phyloP scores from a whole-genome alignment of 2,888 invertebrate species.

The Perdita meconis region DNA sequence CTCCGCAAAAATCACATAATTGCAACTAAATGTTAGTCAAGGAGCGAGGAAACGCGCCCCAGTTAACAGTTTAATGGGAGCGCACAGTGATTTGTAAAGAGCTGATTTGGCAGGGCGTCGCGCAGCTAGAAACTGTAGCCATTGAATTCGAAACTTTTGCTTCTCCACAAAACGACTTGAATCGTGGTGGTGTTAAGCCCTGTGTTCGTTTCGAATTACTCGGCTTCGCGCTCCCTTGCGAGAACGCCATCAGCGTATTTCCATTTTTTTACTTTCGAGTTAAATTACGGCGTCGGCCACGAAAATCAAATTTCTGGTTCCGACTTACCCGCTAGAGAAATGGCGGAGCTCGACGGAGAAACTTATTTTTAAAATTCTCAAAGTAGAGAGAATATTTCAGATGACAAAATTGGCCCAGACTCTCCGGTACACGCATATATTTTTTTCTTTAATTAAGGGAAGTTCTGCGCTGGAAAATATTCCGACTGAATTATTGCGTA shows the following conservation, averaged over 20 bases:
- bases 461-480: slow-evolving; percentile 1
- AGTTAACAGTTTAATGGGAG: slow-evolving; percentile 40
- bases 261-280: neutral
- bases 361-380: neutral
- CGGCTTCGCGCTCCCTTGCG: slow-evolving; percentile 13
- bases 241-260: neutral
- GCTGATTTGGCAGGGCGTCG: slow-evolving; percentile 34
- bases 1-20: slow-evolving; percentile 29
- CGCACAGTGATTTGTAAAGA: slow-evolving; percentile 34
- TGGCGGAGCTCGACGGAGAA: neutral
- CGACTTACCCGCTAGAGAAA: neutral
- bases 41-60: slow-evolving; percentile 10
- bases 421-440: neutral
- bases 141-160: slow-evolving; percentile 45
- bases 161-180: slow-evolving; percentile 28
- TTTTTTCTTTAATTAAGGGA: slow-evolving; percentile 40
- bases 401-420: slow-evolving; percentile 12
- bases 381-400: neutral
- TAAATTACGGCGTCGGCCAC: neutral
- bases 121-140: slow-evolving; percentile 20
- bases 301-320: neutral
- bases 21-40: slow-evolving; percentile 16
- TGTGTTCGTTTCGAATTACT: slow-evolving; percentile 3
- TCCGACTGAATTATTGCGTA: slow-evolving; percentile 30
- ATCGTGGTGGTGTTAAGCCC: slow-evolving; percentile 10